Evolutionary conservation across 2,888 invertebrate genomes (phyloP), one percentile per base, ranked within the genome.

Genomic region (Drosophila barbarae): DNA sequence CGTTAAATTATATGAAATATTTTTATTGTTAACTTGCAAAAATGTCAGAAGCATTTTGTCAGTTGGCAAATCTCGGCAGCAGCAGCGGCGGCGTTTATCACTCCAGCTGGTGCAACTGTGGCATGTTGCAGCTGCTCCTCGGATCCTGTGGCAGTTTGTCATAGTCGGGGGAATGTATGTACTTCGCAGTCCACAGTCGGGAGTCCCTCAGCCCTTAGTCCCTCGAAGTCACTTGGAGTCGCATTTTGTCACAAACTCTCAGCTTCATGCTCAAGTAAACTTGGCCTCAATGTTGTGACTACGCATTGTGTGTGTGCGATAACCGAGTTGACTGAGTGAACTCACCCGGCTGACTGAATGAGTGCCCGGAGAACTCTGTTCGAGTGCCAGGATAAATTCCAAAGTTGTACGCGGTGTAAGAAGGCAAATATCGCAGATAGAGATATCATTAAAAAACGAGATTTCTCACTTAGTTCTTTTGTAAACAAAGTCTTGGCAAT

Each of bases 11-110:
- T 65, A 53, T 63, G 44, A 68, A 53, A 71, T 56, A 66, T 60
- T 50, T 63, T 69, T 64, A 68, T 69, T 69, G 69, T 68, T 51
- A 47, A 49, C 60, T 58, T 54, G 49, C 34, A 51, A 47, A 66
- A 74, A 64, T 58, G 70, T 59, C 58, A 55, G 30, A 66, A 56
- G 47, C 52, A 77, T 69, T 72, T 69, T 75, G 69, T 69, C 60
- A 69, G 56, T 56, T 54, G 56, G 44, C 61, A 71, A 71, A 65
- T 69, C 65, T 74, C 52, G 60, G 51, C 44, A 44, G 49, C 9
- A 65, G 67, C 54, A 49, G 50, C 10, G 61, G 76, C 9, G 67
- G 76, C 49, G 66, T 65, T 71, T 70, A 64, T 75, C 76, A 76
- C 46, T 53, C 52, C 57, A 49, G 12, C 55, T 47, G 56, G 34